Percentiles rank a stretch among this genome's conserved stretches.
Evolutionary conservation across 2,888 invertebrate genomes (phyloP).

Genomic region (Oasisia sp.): DNA sequence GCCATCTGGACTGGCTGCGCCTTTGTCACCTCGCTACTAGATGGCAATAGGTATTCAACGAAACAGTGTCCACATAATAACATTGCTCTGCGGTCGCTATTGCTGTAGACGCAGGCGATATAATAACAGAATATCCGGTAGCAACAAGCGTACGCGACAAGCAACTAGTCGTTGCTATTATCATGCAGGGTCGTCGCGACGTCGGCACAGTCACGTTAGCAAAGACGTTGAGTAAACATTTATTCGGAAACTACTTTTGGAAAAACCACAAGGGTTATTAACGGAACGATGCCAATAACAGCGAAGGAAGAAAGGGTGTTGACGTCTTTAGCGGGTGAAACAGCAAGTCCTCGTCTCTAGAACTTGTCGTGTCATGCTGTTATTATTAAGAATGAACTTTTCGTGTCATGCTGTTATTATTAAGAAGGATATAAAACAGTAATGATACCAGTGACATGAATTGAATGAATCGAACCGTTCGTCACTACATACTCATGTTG

Average conservation of each 20-base stretch:
- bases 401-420: no score
- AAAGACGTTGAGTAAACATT: background rate
- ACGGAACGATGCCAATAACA: no score
- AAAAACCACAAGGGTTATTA: background rate
- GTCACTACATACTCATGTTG: no score
- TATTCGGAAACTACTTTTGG: background rate
- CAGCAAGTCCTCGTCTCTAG: no score
- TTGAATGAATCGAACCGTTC: no score
- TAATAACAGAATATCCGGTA: slow-evolving; percentile 5
- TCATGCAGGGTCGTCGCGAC: background rate
- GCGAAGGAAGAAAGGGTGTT: background rate
- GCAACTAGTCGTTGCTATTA: background rate
- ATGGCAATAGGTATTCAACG: background rate
- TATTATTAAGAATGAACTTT: no score
- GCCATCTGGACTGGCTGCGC: slow-evolving; percentile 4
- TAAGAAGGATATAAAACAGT: no score
- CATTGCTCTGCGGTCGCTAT: background rate
- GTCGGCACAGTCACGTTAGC: background rate
- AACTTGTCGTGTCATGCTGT: no score
- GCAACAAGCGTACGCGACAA: background rate
- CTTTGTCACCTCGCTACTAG: slow-evolving; percentile 3
- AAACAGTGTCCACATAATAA: slow-evolving; percentile 17
- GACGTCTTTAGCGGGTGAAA: no score
- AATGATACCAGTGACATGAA: no score
- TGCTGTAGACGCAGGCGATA: background rate